phyloP scores from a whole-genome alignment of 2,797 vertebrate genomes.

The Hippocampus kuda region DNA sequence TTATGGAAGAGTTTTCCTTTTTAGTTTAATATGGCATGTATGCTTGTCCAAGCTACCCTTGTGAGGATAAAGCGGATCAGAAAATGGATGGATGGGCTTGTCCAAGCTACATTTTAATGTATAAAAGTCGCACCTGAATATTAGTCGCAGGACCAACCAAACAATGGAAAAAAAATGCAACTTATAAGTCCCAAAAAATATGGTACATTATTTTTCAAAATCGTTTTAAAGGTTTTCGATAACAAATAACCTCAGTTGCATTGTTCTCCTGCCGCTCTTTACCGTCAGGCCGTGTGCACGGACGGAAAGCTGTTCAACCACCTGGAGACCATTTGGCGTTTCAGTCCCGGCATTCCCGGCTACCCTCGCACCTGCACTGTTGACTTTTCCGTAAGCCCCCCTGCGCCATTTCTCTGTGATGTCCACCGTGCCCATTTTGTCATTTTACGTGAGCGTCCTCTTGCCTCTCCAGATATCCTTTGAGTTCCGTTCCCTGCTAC shows the following conservation, averaged over 20 bases:
- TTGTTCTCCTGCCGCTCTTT: background rate
- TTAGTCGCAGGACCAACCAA: no score
- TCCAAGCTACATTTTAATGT: no score
- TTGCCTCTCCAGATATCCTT: slow-evolving; percentile 79
- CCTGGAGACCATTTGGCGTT: slow-evolving; percentile 90
- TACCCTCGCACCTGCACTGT: slow-evolving; percentile 93
- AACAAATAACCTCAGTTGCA: background rate
- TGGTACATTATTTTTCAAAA: no score
- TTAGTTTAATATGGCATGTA: no score
- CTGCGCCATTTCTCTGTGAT: background rate
- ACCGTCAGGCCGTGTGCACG: slow-evolving; percentile 79
- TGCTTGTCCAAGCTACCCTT: no score
- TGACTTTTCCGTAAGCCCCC: slow-evolving; percentile 88
- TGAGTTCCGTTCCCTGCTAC: slow-evolving; percentile 90
- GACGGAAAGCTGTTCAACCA: slow-evolving; percentile 94
- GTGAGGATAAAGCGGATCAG: no score
- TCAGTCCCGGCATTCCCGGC: slow-evolving; percentile 89
- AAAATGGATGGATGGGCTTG: no score
- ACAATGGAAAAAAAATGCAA: no score
- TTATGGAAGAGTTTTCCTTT: no score
- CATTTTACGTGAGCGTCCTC: background rate
- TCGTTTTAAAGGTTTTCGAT: no score
- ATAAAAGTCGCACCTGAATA: no score
- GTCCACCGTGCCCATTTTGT: background rate
- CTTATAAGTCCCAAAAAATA: no score